phyloP scores from a whole-genome alignment of 2,888 invertebrate species.

The Schizaphis graminum region DNA sequence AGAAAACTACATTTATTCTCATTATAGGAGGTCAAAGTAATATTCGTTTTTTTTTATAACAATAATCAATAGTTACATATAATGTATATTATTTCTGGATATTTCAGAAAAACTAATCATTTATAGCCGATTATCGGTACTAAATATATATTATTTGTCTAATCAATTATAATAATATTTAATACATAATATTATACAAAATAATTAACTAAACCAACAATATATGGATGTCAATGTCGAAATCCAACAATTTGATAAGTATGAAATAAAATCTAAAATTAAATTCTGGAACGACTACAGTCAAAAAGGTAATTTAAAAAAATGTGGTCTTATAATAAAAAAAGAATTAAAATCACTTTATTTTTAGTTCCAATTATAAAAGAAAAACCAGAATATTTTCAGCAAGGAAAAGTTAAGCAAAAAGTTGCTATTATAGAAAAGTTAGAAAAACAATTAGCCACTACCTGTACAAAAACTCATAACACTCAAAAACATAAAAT shows the following conservation, averaged over 20 bases:
- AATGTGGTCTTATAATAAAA: background rate
- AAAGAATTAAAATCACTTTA: background rate
- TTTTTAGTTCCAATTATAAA: background rate
- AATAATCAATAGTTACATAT: background rate
- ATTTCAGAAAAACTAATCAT: background rate
- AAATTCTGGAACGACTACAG: background rate
- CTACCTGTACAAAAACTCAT: background rate
- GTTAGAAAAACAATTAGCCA: background rate
- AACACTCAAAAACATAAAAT: background rate
- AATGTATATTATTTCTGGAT: background rate
- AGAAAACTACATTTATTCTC: background rate
- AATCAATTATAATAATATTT: background rate
- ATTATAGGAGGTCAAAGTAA: background rate
- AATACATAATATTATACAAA: background rate
- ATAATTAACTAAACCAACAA: background rate
- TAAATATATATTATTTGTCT: background rate
- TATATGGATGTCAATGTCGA: background rate
- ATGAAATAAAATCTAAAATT: background rate
- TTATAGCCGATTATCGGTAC: no score
- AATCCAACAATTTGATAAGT: background rate
- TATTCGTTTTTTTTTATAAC: background rate
- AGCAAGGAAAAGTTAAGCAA: background rate
- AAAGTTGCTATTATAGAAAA: background rate
- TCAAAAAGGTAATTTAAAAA: background rate
- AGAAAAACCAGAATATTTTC: background rate